Evolutionary conservation across 2,797 vertebrate genomes (phyloP).

Genomic region (Simalia tracyae): DNA sequence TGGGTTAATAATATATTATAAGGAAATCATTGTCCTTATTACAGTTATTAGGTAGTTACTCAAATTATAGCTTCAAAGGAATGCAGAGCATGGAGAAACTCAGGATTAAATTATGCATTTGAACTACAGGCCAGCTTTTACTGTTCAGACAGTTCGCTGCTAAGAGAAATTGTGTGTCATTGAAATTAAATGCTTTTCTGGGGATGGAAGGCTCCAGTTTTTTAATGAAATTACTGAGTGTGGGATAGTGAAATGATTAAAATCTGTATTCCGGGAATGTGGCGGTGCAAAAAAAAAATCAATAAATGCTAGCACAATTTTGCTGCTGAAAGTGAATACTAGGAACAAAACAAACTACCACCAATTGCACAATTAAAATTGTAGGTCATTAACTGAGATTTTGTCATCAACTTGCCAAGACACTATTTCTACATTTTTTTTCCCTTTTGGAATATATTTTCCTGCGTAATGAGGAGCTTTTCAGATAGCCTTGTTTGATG

Average conservation of each 20-base stretch:
- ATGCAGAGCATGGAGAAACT: constrained; percentile 83
- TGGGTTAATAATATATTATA: constrained; percentile 84
- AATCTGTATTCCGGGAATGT: constrained; percentile 91
- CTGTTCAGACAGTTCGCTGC: constrained; percentile 84
- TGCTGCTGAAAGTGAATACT: constrained; percentile 78
- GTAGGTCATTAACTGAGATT: constrained; percentile 84
- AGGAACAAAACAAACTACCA: constrained; percentile 79
- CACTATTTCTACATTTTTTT: constrained; percentile 88
- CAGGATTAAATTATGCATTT: constrained; percentile 91
- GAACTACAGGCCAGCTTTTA: constrained; percentile 91
- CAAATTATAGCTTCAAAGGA: constrained; percentile 90
- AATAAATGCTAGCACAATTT: constrained; percentile 85
- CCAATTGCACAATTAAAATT: constrained; percentile 94
- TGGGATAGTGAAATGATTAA: constrained; percentile 88
- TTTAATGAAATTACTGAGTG: constrained; percentile 88
- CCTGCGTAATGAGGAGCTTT: constrained; percentile 89
- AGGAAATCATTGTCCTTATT: constrained; percentile 90
- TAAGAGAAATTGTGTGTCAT: constrained; percentile 88
- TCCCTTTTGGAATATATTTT: constrained; percentile 84
- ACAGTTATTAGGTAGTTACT: constrained; percentile 93
- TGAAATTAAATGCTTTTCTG: constrained; percentile 97
- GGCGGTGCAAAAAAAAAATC: constrained; percentile 80
- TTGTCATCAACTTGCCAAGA: constrained; percentile 84
- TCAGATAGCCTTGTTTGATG: constrained; percentile 84
- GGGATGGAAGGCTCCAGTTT: constrained; percentile 87